Conservation (phyloP, 2,888 invertebrate species). For the Melanophora roralis region DNA sequence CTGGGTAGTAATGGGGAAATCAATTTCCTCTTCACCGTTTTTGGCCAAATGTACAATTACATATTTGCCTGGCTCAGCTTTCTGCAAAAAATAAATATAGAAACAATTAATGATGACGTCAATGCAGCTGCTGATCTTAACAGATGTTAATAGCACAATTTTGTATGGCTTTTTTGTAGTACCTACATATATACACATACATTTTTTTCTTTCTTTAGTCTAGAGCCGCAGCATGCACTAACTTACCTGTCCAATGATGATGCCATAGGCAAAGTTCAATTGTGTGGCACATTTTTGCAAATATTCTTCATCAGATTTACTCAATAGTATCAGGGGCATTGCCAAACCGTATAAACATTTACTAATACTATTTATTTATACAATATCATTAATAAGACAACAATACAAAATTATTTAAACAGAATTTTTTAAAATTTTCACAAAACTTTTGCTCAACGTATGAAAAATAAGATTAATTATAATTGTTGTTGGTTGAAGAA, state of each 20-base stretch:
- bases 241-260: conserved; percentile 88
- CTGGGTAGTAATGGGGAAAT: conserved; percentile 64
- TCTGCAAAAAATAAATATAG: conserved; percentile 63
- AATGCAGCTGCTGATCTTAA: neutral
- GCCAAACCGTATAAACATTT: conserved; percentile 43
- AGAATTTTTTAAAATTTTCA: neutral
- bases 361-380: conserved; percentile 2
- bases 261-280: conserved; percentile 83
- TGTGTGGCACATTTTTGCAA: conserved; percentile 81
- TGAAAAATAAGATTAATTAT: conserved; percentile 42
- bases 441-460: conserved; percentile 27
- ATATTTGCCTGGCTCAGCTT: conserved; percentile 82
- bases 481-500: conserved; percentile 41
- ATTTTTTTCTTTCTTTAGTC: neutral
- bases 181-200: too few relatives aligned
- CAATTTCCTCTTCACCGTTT: conserved; percentile 81
- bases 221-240: neutral
- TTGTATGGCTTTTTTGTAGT: too few relatives aligned
- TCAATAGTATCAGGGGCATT: conserved; percentile 83
- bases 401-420: neutral
- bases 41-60: conserved; percentile 88
- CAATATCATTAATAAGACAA: neutral
- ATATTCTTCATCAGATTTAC: conserved; percentile 83
- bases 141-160: too few relatives aligned
- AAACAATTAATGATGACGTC: conserved; percentile 29